Conservation (phyloP, 2,113 vertebrate genomes). For the Chaenocephalus aceratus region DNA sequence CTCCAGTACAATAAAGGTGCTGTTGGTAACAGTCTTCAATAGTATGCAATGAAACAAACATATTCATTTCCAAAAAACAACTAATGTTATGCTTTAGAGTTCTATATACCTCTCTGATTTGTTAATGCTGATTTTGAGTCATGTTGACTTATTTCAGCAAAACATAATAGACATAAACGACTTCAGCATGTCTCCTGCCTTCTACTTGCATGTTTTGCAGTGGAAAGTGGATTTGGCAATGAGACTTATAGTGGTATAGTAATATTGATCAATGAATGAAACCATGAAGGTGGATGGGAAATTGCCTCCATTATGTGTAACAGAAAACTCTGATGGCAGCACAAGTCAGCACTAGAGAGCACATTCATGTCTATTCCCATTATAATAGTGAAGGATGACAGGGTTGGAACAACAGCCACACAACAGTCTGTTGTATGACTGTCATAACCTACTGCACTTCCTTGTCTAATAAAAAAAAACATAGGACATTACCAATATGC, state of each 20-base stretch:
- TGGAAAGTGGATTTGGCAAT: neutral
- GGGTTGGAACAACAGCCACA: neutral
- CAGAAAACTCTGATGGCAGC: neutral
- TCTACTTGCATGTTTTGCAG: neutral
- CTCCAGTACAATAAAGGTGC: neutral
- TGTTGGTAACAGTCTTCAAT: neutral
- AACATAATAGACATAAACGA: neutral
- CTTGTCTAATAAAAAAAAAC: constrained; percentile 17
- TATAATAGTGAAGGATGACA: neutral
- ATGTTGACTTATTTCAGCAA: neutral
- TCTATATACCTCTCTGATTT: neutral
- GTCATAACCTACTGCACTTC: constrained; percentile 39
- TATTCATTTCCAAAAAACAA: neutral
- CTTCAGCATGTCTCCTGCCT: neutral
- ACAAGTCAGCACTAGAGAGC: neutral
- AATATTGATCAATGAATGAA: neutral
- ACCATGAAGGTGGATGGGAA: neutral
- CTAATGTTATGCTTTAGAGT: neutral
- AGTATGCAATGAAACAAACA: neutral
- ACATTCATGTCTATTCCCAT: constrained; percentile 4
- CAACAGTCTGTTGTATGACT: constrained; percentile 13
- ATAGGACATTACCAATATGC: neutral
- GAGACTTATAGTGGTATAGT: neutral
- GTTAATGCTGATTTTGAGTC: neutral
- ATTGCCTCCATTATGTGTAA: neutral